Evolutionary conservation across 64 coral and sea anemone genomes (phyloP).

Genomic region (Montipora cactus): DNA sequence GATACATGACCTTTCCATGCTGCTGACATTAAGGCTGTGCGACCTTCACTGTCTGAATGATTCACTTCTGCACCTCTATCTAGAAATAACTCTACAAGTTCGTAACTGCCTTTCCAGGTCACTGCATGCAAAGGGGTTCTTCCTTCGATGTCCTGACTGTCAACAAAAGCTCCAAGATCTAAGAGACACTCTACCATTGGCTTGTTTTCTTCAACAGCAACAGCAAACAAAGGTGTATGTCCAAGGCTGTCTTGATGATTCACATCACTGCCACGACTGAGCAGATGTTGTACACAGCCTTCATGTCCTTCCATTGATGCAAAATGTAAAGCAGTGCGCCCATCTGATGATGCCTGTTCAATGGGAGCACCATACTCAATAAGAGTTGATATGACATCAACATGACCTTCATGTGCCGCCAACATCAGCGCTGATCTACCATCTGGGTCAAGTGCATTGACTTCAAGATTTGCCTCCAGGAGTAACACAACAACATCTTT

Average conservation of each 20-base stretch:
- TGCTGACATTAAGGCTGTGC: slow-evolving; percentile 95
- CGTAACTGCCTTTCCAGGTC: slow-evolving; percentile 80
- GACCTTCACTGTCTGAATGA: slow-evolving; percentile 71
- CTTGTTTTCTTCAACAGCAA: slow-evolving; percentile 83
- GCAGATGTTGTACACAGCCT: slow-evolving; percentile 57
- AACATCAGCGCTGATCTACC: slow-evolving; percentile 88
- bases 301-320: slow-evolving; percentile 85
- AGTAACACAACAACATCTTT: slow-evolving; percentile 60
- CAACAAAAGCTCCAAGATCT: slow-evolving; percentile 70
- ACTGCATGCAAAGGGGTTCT: slow-evolving; percentile 84
- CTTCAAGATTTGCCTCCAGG: slow-evolving; percentile 38
- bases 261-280: slow-evolving; percentile 71
- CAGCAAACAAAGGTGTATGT: slow-evolving; percentile 83
- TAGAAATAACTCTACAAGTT: slow-evolving; percentile 81
- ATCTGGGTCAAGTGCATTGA: slow-evolving; percentile 73
- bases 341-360: slow-evolving; percentile 75
- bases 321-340: slow-evolving; percentile 79
- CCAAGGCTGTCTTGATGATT: slow-evolving; percentile 75
- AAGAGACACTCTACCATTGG: slow-evolving; percentile 68
- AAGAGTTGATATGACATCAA: slow-evolving; percentile 68
- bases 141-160: slow-evolving; percentile 79
- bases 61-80: slow-evolving; percentile 81
- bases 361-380: slow-evolving; percentile 73
- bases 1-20: slow-evolving; percentile 88
- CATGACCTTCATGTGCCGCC: slow-evolving; percentile 91